Conservation (phyloP, 2,797 vertebrate species). For the Coregonus ussuriensis region DNA sequence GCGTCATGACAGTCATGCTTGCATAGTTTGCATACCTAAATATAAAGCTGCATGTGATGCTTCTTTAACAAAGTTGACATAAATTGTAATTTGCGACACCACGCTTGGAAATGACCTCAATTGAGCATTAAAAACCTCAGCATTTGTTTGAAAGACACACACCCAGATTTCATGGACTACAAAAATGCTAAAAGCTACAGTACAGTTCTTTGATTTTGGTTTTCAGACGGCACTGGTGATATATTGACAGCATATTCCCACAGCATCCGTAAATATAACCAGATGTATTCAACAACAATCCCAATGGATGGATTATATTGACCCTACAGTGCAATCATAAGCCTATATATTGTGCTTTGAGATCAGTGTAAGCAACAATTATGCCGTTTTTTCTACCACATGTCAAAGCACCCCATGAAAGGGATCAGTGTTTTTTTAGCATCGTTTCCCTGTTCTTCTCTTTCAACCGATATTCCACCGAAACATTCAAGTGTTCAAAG, state of each 20-base stretch:
- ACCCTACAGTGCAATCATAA: conserved; percentile 41
- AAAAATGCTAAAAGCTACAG: conserved; percentile 8
- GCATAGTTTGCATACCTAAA: conserved; percentile 8
- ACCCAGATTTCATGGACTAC: not conserved
- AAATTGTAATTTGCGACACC: conserved; percentile 37
- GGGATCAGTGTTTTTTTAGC: conserved; percentile 43
- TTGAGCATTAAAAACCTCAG: conserved; percentile 21
- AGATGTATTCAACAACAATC: not conserved
- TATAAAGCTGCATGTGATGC: not conserved
- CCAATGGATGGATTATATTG: conserved; percentile 13
- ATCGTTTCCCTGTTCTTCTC: conserved; percentile 9
- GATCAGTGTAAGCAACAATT: conserved; percentile 51
- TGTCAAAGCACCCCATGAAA: conserved; percentile 31
- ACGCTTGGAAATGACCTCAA: conserved; percentile 19
- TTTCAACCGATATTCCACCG: conserved; percentile 26
- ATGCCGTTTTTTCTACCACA: too few relatives aligned
- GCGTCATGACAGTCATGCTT: conserved; percentile 20
- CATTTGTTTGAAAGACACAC: conserved; percentile 13
- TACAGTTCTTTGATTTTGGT: conserved; percentile 16
- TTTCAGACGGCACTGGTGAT: conserved; percentile 18
- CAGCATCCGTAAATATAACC: too few relatives aligned
- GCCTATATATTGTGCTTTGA: conserved; percentile 33
- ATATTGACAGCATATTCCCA: too few relatives aligned
- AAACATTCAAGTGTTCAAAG: conserved; percentile 37
- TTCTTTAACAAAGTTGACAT: conserved; percentile 27